Evolutionary conservation across 2,797 vertebrate species (phyloP).

Genomic region (Sebastes kiyomatsui): DNA sequence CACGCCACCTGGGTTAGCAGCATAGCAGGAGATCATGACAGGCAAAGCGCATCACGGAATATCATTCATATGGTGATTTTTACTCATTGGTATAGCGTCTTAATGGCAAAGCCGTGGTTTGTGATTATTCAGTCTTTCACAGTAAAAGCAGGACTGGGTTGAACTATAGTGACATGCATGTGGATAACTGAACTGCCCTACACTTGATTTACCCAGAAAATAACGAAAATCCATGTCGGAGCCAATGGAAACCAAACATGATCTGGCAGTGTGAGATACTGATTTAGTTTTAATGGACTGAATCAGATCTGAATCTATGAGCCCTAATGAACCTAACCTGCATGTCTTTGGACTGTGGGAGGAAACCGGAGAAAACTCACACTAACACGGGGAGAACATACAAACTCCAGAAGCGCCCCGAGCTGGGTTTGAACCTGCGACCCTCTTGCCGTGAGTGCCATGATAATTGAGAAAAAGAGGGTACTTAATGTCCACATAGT

Average conservation of each 20-base stretch:
- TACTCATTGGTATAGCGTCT: neutral
- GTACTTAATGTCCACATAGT: neutral
- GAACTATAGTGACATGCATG: neutral
- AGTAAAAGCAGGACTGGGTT: neutral
- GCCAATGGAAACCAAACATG: neutral
- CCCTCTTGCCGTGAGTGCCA: too few relatives aligned
- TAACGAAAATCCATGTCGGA: neutral
- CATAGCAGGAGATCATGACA: constrained; percentile 28
- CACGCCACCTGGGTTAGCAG: constrained; percentile 30
- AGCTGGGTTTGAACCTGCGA: too few relatives aligned
- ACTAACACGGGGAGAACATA: too few relatives aligned
- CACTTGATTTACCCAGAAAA: neutral
- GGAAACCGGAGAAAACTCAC: too few relatives aligned
- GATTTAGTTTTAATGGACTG: neutral
- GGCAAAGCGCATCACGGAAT: neutral
- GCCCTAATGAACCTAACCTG: neutral
- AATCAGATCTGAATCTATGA: neutral
- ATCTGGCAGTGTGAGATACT: neutral
- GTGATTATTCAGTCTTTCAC: constrained; percentile 15
- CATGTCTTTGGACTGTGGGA: too few relatives aligned
- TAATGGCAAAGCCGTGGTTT: neutral
- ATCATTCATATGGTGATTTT: constrained; percentile 49
- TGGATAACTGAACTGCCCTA: neutral
- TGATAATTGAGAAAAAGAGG: neutral
- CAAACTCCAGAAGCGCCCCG: too few relatives aligned